Evolutionary conservation across 1,140 invertebrate genomes (phyloP).

Genomic region (Riptortus pedestris): DNA sequence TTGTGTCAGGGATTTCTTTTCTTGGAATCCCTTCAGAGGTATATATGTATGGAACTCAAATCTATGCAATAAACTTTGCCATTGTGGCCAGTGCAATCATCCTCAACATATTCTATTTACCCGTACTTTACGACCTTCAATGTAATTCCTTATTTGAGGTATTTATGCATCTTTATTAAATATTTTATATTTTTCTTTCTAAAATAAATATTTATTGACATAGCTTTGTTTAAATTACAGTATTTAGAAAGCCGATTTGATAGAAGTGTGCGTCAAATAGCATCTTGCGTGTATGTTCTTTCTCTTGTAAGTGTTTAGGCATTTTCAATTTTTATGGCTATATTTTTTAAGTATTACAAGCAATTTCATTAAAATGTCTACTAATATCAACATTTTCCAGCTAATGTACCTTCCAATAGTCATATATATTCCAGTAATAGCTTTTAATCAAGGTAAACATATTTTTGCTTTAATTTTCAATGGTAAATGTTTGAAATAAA

Average conservation of each 20-base stretch:
- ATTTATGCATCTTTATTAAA: background rate
- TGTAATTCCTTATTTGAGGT: constrained; percentile 21
- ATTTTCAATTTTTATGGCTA: background rate
- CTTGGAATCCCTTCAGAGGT: constrained; percentile 79
- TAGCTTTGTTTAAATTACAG: constrained; percentile 38
- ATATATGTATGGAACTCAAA: constrained; percentile 74
- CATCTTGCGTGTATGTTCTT: constrained; percentile 50
- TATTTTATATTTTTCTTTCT: background rate
- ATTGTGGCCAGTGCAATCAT: background rate
- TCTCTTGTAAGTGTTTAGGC: constrained; percentile 39
- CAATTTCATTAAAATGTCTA: background rate
- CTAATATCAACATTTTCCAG: too few species aligned
- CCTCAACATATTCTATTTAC: background rate
- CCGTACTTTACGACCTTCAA: constrained; percentile 14
- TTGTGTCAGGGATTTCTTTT: constrained; percentile 80
- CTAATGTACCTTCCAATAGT: constrained; percentile 35
- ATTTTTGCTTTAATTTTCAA: too few species aligned
- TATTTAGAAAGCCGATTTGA: constrained; percentile 62
- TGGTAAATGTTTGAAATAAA: too few species aligned
- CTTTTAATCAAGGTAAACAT: constrained; percentile 35
- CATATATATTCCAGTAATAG: constrained; percentile 36
- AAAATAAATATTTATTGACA: too few species aligned
- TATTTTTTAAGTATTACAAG: background rate
- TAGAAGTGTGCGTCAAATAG: constrained; percentile 47
- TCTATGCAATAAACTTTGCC: background rate